phyloP scores from a whole-genome alignment of 2,888 invertebrate species.

The Pristionchus entomophagus region DNA sequence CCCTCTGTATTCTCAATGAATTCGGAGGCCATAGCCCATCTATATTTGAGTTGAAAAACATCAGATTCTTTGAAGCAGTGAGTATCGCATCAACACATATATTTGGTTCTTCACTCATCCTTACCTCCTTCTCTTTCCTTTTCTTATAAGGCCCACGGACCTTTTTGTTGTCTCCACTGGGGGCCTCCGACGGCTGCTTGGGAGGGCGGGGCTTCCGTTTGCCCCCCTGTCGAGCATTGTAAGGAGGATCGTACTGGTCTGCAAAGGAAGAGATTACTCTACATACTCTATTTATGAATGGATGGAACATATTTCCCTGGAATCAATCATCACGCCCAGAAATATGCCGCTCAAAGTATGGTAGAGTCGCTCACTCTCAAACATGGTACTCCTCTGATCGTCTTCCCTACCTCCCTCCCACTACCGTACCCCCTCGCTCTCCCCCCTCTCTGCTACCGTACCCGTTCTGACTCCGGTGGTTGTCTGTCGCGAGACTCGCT shows the following conservation, averaged over 20 bases:
- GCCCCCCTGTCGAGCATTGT: background rate
- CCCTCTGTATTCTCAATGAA: too few relatives aligned
- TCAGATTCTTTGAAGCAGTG: too few relatives aligned
- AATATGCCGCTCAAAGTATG: too few relatives aligned
- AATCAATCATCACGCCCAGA: too few relatives aligned
- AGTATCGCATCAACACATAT: too few relatives aligned
- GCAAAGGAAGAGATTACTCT: background rate
- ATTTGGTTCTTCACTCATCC: background rate
- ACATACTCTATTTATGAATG: too few relatives aligned
- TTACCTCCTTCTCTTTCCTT: background rate
- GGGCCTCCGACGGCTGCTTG: background rate
- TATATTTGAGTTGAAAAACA: too few relatives aligned
- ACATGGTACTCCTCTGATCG: too few relatives aligned
- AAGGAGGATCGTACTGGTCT: constrained; percentile 35
- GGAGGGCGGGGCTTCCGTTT: constrained; percentile 32
- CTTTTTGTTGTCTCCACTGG: constrained; percentile 16
- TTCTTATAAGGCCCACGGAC: background rate
- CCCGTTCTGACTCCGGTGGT: constrained; percentile 6
- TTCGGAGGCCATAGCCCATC: too few relatives aligned
- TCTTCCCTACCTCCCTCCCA: too few relatives aligned
- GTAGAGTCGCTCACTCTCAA: too few relatives aligned
- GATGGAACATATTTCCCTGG: too few relatives aligned
- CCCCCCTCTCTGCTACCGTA: background rate
- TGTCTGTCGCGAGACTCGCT: constrained; percentile 2
- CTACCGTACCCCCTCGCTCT: background rate